These are phyloP conservation scores for Ernsta delagoae DNA, from an alignment of 2,888 invertebrate genomes.

Conservation along the genomic window DNA sequence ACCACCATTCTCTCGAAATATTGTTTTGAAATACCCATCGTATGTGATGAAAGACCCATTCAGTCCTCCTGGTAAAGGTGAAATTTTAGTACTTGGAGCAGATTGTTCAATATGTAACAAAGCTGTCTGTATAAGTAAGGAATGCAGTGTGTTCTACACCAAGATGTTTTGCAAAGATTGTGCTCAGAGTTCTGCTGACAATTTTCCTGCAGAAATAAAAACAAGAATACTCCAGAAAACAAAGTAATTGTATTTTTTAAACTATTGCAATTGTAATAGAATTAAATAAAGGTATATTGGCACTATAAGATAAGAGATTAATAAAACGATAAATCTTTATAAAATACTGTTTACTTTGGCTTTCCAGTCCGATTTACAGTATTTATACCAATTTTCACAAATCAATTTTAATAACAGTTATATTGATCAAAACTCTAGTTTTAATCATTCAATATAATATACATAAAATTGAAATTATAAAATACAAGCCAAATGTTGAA, in stretches of 20 bases:
- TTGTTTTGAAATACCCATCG: conserved; percentile 88
- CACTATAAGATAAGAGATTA: too few species aligned
- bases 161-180: conserved; percentile 90
- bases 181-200: conserved; percentile 81
- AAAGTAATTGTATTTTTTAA: conserved; percentile 26
- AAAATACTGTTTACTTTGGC: conserved; percentile 85
- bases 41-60: conserved; percentile 95
- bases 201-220: conserved; percentile 89
- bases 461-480: conserved; percentile 66
- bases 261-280: too few species aligned
- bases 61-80: conserved; percentile 89
- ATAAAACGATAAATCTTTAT: conserved; percentile 51
- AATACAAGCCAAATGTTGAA: conserved; percentile 61
- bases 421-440: conserved; percentile 70
- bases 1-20: conserved; percentile 89
- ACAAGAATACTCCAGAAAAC: conserved; percentile 78
- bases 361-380: conserved; percentile 83
- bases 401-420: conserved; percentile 77
- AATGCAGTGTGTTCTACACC: conserved; percentile 92
- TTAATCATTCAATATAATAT: conserved; percentile 66
- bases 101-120: conserved; percentile 89
- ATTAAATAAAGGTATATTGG: too few species aligned
- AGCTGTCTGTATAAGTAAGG: conserved; percentile 88
- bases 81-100: conserved; percentile 90
- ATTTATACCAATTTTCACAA: conserved; percentile 76